Evolutionary conservation across 2,888 invertebrate species (phyloP).

Genomic region (Andrena bucephala): DNA sequence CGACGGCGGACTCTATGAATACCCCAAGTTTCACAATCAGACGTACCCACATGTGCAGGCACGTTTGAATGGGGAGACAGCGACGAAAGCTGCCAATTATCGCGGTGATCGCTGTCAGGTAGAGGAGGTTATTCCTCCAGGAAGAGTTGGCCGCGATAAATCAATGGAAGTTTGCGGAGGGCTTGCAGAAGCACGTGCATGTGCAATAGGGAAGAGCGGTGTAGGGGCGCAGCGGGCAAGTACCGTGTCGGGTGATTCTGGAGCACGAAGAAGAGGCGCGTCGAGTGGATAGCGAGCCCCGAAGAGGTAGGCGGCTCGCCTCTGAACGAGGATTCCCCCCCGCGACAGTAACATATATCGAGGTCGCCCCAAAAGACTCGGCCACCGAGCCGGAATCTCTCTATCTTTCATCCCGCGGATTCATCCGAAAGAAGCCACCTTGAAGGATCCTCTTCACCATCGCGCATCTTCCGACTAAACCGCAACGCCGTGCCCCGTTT

Average conservation of each 20-base stretch:
- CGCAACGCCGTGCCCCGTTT: slow-evolving; percentile 2
- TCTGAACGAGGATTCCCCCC: slow-evolving; percentile 52
- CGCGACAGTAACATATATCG: background rate
- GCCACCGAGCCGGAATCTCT: slow-evolving; percentile 10
- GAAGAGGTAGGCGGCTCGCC: slow-evolving; percentile 41
- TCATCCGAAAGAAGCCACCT: slow-evolving; percentile 28
- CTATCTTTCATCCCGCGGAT: slow-evolving; percentile 23
- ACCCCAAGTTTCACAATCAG: background rate
- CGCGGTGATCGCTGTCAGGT: background rate
- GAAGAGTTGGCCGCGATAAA: slow-evolving; percentile 39
- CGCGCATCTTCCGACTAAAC: background rate
- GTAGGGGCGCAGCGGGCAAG: slow-evolving; percentile 10
- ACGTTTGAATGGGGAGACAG: background rate
- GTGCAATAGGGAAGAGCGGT: background rate
- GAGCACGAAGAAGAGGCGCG: slow-evolving; percentile 55
- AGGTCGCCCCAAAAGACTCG: slow-evolving; percentile 18
- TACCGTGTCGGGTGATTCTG: slow-evolving; percentile 40
- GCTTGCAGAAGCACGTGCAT: slow-evolving; percentile 30
- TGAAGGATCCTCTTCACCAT: slow-evolving; percentile 30
- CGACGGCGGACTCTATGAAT: background rate
- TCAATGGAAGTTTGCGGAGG: slow-evolving; percentile 39
- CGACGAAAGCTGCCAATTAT: background rate
- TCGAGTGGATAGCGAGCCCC: slow-evolving; percentile 63
- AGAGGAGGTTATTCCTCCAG: slow-evolving; percentile 42
- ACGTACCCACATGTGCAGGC: background rate